Base-by-base conservation (phyloP, 2,113 vertebrate species). In the Antechinus flavipes region DNA sequence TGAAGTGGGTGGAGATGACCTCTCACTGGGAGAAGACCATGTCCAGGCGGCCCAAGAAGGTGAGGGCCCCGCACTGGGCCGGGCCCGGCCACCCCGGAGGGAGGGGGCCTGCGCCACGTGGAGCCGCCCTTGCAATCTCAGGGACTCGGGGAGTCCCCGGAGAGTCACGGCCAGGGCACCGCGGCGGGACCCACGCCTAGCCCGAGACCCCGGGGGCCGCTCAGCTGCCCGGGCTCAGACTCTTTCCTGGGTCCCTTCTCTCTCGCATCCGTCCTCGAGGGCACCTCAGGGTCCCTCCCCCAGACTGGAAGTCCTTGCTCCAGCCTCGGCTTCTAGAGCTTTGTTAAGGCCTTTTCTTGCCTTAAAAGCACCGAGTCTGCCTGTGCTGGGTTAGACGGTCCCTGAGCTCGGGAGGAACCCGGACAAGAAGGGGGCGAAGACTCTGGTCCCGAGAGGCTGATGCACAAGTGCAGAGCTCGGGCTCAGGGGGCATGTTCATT, bases 1-100 rank as follows among this genome's bases (percentile, higher is more conserved):
- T 98, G 98, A 99, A 99, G 96, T 99, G 99, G 99, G 98, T 99
- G 90, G 98, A 98, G 92, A 99, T 99, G 97, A 99, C 99, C 0
- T 97, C 93, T 11, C 99, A 99, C 54, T 99, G 99, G 99, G 99
- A 99, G 91, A 99, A 98, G 91, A 98, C 99, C 91, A 97, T 99
- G 96, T 97, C 98, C 2, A 99, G 98, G 94, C 98, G 98, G 92
- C 98, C 98, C 96, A 99, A 98, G 95, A 99, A 99, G 99, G 99
- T 99, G 96, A 94, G 96, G 97, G 96, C n/a, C 68, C 8, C 10
- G 8, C 50, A 22, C 54, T 54, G 54, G 1, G 14, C 54, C 2
- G 54, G 19, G 16, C 3, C 12, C 4, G 12, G 61, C 50, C 50
- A 42, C 42, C 42, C 42, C 5, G 8, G 50, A 50, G 50, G 50